These are phyloP conservation scores for Ptilodon capucinus DNA, from an alignment of 2,888 invertebrate species.

Conservation along the genomic window DNA sequence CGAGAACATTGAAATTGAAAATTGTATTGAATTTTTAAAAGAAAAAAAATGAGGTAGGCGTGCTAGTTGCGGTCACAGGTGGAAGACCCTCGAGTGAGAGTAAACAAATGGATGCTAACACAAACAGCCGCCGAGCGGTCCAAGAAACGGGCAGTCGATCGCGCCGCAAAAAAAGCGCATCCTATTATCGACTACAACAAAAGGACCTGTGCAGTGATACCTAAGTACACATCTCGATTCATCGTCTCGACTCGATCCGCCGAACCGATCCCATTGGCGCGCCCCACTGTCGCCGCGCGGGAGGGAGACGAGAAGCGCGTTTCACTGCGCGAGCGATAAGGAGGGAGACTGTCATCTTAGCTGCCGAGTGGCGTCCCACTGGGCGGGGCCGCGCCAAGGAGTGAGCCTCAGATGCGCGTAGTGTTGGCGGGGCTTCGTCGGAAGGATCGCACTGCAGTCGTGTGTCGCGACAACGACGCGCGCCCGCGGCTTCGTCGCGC, in stretches of 20 bases:
- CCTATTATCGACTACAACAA: slow-evolving; percentile 82
- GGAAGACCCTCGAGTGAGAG: slow-evolving; percentile 33
- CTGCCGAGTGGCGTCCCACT: slow-evolving; percentile 80
- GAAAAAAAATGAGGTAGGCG: slow-evolving; percentile 31
- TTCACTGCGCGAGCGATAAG: slow-evolving; percentile 53
- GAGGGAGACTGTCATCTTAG: slow-evolving; percentile 81
- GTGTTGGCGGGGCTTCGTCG: slow-evolving; percentile 84
- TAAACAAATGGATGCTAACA: slow-evolving; percentile 57
- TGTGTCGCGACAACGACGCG: slow-evolving; percentile 74
- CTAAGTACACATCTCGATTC: slow-evolving; percentile 83
- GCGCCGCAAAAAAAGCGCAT: slow-evolving; percentile 79
- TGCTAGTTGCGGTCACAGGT: slow-evolving; percentile 39
- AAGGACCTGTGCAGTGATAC: slow-evolving; percentile 82
- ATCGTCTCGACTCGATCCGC: slow-evolving; percentile 80
- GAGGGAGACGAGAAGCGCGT: slow-evolving; percentile 60
- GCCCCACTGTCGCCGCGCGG: slow-evolving; percentile 78
- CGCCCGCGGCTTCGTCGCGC: slow-evolving; percentile 66
- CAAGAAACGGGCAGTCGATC: slow-evolving; percentile 65
- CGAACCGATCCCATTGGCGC: slow-evolving; percentile 81
- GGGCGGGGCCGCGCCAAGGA: slow-evolving; percentile 84
- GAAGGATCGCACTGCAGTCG: slow-evolving; percentile 84
- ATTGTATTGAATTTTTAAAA: too few relatives aligned
- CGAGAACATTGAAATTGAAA: too few relatives aligned
- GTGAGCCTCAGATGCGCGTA: slow-evolving; percentile 84
- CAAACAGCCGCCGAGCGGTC: slow-evolving; percentile 36